These are phyloP conservation scores for Cyaniris semiargus DNA, from an alignment of 2,888 invertebrate species.

Conservation along the genomic window DNA sequence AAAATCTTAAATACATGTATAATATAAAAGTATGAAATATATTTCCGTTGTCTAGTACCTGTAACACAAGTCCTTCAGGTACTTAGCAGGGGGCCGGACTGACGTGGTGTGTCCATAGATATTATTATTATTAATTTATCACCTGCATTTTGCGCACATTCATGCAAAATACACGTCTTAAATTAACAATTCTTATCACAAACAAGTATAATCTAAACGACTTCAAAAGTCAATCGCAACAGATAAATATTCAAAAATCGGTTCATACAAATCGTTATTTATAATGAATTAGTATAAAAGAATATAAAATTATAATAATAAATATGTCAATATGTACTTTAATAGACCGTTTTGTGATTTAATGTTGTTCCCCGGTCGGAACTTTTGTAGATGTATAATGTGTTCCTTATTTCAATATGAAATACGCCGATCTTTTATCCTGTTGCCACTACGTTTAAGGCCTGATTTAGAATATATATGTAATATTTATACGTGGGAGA, in stretches of 20 bases:
- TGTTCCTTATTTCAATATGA: constrained; percentile 1
- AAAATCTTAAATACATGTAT: too few species aligned
- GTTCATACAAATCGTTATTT: constrained; percentile 2
- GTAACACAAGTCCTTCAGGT: too few species aligned
- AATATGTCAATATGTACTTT: background rate
- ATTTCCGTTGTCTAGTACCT: too few species aligned
- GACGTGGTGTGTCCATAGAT: too few species aligned
- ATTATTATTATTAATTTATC: too few species aligned
- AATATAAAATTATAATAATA: background rate
- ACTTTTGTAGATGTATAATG: background rate
- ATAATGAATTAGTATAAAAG: background rate
- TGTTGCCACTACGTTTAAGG: background rate
- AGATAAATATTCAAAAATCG: background rate
- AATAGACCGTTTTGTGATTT: background rate
- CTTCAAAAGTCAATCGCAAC: background rate
- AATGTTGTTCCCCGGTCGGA: background rate
- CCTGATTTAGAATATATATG: background rate
- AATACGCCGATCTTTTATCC: background rate
- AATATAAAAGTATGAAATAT: too few species aligned
- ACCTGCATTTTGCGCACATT: too few species aligned
- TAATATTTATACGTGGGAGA: too few species aligned
- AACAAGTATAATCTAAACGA: too few species aligned
- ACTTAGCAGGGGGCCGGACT: too few species aligned
- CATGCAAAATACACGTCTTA: too few species aligned
- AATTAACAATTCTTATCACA: too few species aligned